These are phyloP conservation scores for Myiopsitta monachus DNA, from an alignment of 2,113 vertebrate species.

Conservation along the genomic window DNA sequence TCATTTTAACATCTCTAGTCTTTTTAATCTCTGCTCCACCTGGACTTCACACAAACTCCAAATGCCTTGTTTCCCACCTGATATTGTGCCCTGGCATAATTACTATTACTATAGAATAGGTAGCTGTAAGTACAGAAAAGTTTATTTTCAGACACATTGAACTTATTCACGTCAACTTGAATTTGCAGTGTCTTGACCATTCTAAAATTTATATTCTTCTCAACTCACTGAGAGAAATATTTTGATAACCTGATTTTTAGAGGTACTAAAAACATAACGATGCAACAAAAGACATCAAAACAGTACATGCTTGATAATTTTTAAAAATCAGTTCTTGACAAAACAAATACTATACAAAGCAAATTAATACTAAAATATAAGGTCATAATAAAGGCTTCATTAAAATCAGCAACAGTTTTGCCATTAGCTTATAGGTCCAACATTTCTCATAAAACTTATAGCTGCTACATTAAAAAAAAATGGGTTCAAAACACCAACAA, in stretches of 20 bases:
- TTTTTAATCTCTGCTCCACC: background rate
- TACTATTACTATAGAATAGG: background rate
- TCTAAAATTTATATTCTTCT: background rate
- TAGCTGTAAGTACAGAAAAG: background rate
- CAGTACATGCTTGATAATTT: fast-evolving
- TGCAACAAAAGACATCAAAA: background rate
- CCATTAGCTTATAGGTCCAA: background rate
- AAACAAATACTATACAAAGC: background rate
- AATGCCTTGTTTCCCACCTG: background rate
- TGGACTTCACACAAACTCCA: background rate
- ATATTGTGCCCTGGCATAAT: background rate
- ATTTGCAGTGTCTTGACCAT: background rate
- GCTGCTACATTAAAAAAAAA: background rate
- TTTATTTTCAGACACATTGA: background rate
- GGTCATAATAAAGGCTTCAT: background rate
- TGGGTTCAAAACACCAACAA: fast-evolving
- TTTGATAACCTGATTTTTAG: background rate
- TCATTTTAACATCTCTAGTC: background rate
- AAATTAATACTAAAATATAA: background rate
- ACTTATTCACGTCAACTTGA: fast-evolving
- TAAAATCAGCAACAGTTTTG: background rate
- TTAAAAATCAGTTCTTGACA: background rate
- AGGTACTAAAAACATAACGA: background rate
- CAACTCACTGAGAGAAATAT: background rate
- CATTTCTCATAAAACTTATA: background rate